Evolutionary conservation across 2,113 vertebrate genomes (phyloP), one percentile per base, ranked within the genome.

Genomic region (Chionodraco myersi): DNA sequence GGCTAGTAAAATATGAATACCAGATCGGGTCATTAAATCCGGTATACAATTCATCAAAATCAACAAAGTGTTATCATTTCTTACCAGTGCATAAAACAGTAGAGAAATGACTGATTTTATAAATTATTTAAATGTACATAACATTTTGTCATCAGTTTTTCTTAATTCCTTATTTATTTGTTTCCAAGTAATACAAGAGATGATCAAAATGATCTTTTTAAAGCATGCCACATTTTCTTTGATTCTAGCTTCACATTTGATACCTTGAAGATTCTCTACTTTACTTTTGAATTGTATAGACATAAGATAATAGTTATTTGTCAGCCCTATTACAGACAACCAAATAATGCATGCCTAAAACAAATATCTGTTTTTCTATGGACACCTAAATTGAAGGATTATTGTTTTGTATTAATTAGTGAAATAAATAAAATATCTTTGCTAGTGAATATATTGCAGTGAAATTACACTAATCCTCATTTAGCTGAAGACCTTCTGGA

Each of bases 101-200:
- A 34, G 5, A 58, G 12, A 16, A 45, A 64, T 49, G 10, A 15
- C 26, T 47, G 16, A 57, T 68, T 18, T 36, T 41, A 62, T 14
- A 54, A 49, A 57, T 59, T 3, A 57, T 69, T 82, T 34, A 76
- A 59, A 7, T 58, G 44, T 52, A 52, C 45, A 64, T 1, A 34
- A 2, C 21, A 34, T 53, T 58, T 41, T 64, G 52, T 52, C 12
- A 5, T 72, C 13, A 7, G 12, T 36, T 15, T 45, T 21, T 0
- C 2, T 44, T 54, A 2, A 0, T 52, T 58, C 4, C 12, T 36
- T 44, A 11, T 76, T 59, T n/a, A 6, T 14, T n/a, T 44, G 7
- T 65, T 10, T 47, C 48, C 10, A 18, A 52, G 5, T 15, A 16
- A 9, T 44, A 10, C 48, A 12, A 41, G 3, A 53, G 26, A 18